Evolutionary conservation across 2,888 invertebrate species (phyloP).

Genomic region (Heliconius aoede): DNA sequence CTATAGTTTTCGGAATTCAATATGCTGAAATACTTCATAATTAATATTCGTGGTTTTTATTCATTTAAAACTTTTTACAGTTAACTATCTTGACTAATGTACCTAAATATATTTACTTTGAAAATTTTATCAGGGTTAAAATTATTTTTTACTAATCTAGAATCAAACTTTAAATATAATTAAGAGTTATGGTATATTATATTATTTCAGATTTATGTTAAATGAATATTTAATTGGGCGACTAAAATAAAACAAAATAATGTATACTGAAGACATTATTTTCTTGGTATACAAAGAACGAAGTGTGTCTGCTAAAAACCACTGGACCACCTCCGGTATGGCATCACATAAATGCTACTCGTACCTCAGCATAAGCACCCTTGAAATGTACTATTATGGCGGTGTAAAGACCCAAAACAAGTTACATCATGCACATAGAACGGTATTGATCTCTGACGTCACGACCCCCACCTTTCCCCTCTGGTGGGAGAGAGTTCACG

Average conservation of each 20-base stretch:
- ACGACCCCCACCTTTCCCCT: conserved; percentile 48
- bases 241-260: neutral
- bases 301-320: neutral
- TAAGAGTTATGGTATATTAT: neutral
- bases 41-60: neutral
- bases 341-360: conserved; percentile 20
- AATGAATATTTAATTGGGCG: neutral
- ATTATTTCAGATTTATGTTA: neutral
- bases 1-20: conserved; percentile 14
- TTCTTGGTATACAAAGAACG: no score
- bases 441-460: conserved; percentile 61
- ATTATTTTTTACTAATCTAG: no score
- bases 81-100: neutral
- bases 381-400: conserved; percentile 49
- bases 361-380: conserved; percentile 40
- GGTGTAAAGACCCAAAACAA: conserved; percentile 46
- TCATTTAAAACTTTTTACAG: neutral
- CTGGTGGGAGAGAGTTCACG: conserved; percentile 44
- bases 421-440: conserved; percentile 52
- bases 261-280: neutral
- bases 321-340: neutral
- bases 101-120: neutral
- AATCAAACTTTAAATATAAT: neutral
- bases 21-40: neutral
- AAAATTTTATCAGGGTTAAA: neutral